Evolutionary conservation across 2,113 vertebrate species (phyloP), one percentile per base, ranked within the genome.

Genomic region (Hippocampus mohnikei): DNA sequence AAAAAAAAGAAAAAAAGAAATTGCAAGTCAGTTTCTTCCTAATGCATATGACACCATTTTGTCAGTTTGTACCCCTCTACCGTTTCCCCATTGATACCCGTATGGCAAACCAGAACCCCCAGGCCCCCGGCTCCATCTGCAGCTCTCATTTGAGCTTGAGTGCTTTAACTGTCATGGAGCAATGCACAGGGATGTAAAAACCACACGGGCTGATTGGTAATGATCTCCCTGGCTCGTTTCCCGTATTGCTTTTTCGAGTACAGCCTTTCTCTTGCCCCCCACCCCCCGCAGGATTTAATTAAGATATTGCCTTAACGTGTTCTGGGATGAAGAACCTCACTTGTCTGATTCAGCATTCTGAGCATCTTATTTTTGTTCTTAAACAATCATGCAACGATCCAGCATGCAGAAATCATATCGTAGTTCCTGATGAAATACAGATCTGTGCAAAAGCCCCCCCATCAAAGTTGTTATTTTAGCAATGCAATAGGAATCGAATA

Each of bases 291-390:
- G 78, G 77, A 88, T 89, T 90, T 87, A 89, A 90, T 90, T 88
- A 89, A 86, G 87, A 87, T 87, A 85, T 87, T 88, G 82, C 87
- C 84, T 87, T 81, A 67, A 87, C 84, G 79, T 75, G 84, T 87
- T 90, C 77, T 84, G 78, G 78, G 81, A 83, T 65, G 29, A 78
- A 70, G 46, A 74, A 61, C 44, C 71, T 8, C 27, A 25, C 70
- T 75, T 46, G 4, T 77, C 77, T 75, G 80, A 71, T 74, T 84
- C 71, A 83, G 76, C 73, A 78, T 77, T 87, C 74, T 72, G 3
- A 12, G 46, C 59, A 58, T 66, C 60, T 66, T 63, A 62, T 67
- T 58, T 58, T 64, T 78, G 52, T 66, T 76, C 52, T 71, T 69
- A 48, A 77, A 12, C 50, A 41, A 67, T 37, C 16, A 66, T 69